phyloP scores from a whole-genome alignment of 1,140 invertebrate genomes.

The Nephila pilipes region DNA sequence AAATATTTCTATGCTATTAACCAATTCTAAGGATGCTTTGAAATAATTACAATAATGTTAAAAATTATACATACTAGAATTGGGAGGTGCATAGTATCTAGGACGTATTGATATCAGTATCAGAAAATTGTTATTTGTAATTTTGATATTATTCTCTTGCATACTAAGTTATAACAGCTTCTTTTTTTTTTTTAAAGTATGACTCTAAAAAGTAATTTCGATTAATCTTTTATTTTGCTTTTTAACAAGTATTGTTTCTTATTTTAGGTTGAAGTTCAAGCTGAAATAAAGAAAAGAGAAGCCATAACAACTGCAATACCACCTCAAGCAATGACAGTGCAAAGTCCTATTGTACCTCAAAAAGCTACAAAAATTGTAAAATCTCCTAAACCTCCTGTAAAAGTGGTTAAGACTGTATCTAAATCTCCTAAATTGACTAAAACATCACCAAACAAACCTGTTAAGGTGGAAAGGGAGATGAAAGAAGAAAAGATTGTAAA shows the following conservation, averaged over 20 bases:
- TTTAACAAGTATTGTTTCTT: not conserved
- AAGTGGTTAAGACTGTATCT: not conserved
- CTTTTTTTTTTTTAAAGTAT: too few relatives aligned
- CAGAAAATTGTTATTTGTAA: too few relatives aligned
- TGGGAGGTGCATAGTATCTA: too few relatives aligned
- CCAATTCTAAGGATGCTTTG: too few relatives aligned
- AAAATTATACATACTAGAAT: too few relatives aligned
- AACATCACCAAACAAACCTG: not conserved
- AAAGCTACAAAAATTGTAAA: constrained; percentile 41
- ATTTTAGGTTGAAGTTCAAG: constrained; percentile 69
- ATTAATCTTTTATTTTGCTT: not conserved
- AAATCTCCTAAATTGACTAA: constrained; percentile 38
- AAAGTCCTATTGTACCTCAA: constrained; percentile 37
- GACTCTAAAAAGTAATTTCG: too few relatives aligned
- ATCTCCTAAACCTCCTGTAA: constrained; percentile 14
- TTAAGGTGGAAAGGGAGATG: constrained; percentile 49
- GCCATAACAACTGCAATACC: constrained; percentile 60
- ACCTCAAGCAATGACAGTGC: constrained; percentile 54
- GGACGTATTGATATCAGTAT: too few relatives aligned
- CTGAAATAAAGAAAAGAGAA: constrained; percentile 71
- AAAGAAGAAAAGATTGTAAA: constrained; percentile 59
- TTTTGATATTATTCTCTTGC: too few relatives aligned
- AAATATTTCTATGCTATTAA: too few relatives aligned
- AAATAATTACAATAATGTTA: too few relatives aligned
- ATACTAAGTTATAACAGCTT: not conserved